Base-by-base conservation (phyloP, 2,113 vertebrate genomes). In the Hippopotamus amphibius region DNA sequence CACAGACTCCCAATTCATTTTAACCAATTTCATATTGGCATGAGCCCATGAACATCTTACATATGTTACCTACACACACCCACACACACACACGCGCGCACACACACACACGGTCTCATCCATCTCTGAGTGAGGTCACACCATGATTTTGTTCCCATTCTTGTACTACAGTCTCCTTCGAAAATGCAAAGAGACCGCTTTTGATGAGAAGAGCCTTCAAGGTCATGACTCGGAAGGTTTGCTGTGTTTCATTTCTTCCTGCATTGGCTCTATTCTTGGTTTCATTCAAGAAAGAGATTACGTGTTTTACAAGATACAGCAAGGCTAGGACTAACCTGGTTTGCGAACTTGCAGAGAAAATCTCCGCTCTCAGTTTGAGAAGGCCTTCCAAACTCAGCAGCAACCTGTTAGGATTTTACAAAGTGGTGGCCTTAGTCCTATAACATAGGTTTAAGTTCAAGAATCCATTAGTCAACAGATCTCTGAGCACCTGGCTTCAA, bases 301-400 rank as follows among this genome's bases (percentile, higher is more conserved):
- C 0, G 7, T 12, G 2, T 59, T 77, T 96, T 33, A 53, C 4
- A 83, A 41, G 24, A 57, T 13, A 19, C 11, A 28, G 90, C 61
- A 88, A 87, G 55, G 4, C 14, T 30, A 26, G 61, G 61, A 85
- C 92, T 89, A 46, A 97, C 95, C 97, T 97, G n/a, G 41, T 88
- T 89, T 72, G 85, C 55, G 59, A 28, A 7, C 66, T 88, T 41
- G 46, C n/a, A 57, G 82, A 83, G 61, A 72, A 93, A 79, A 63
- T 16, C 14, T 79, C 41, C 46, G 12, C 53, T 30, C 41, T 85
- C 30, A 5, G 37, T 96, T 33, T 53, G 43, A 76, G 79, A 72
- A 90, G n/a, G n/a, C 84, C 63, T 72, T 95, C 65, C 5, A 26
- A 55, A 55, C 17, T 76, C 81, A 71, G 59, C n/a, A 68, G 77